Base-by-base conservation (phyloP, 1,140 invertebrate species). In the Polypedilum pembai region DNA sequence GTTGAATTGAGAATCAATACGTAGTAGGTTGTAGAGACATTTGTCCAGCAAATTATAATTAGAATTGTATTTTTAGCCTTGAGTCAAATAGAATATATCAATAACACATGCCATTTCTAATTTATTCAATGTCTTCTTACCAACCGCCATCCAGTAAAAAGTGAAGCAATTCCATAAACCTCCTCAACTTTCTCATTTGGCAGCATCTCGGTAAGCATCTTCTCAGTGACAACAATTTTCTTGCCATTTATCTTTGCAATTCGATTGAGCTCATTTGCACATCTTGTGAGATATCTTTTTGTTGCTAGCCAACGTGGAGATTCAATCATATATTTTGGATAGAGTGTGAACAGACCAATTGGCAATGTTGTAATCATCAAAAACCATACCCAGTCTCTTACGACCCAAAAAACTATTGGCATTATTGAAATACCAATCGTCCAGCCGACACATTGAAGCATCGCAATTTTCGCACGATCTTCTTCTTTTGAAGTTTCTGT, bases 241-340 rank as follows among this genome's bases (percentile, higher is more conserved):
- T 79, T 85, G 0, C 86, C 82, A 83, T 92, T 92, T 15, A 85
- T 80, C 81, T 86, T 85, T 63, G 89, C 89, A 78, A 92, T 89
- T 75, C 80, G 84, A 63, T 83, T 81, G 17, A 91, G 78, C 76
- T 86, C 83, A 73, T 85, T 81, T 17, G 89, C 79, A 76, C 88
- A 87, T 76, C 87, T 83, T 66, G 86, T 78, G 56, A 82, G 81
- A 75, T 85, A 85, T 8, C 86, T 87, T 77, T 86, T 84, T 73
- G 85, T 86, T 76, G 88, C 86, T 73, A 90, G 80, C 90, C 90
- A 91, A 75, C 89, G 81, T 4, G 87, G 86, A 24, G 87, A 88
- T 82, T 88, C 87, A 75, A 87, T 85, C 75, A 86, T 81, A 76
- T 83, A 85, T 81, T 86, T 87, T 75, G 17, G 73, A 75, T 75